Evolutionary conservation across 2,888 invertebrate species (phyloP), one percentile per base, ranked within the genome.

Genomic region (Epinotia nisella): DNA sequence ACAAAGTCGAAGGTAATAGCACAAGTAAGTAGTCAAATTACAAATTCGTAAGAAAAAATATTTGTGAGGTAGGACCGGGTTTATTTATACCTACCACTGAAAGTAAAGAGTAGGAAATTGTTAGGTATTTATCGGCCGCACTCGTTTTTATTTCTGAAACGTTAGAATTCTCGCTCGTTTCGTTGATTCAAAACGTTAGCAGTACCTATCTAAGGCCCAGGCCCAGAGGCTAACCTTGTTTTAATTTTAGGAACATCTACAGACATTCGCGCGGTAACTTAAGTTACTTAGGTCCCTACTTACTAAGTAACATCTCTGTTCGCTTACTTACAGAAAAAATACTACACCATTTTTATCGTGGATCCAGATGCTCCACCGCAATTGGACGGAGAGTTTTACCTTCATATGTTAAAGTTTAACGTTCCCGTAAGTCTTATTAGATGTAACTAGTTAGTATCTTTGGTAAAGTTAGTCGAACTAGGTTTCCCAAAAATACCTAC

Each of bases 361-460:
- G 94, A 94, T 76, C 92, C 94, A 7, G 94, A 94, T 76, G 94
- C 93, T 11, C 87, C 93, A 0, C 91, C 92, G 15, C 90, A 91
- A 78, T 74, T 85, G 4, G 90, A 91, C 3, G 93, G 93, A 35
- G 89, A 92, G 78, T 94, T 93, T 81, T 94, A 85, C 77, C 80
- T 94, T 71, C 94, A 94, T 76, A 90, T 94, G 91, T 78, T 94
- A 60, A 93, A 93, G 76, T 90, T 92, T 3, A 94, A 94, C 78
- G 87, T 94, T 75, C 91, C 92, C 41, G 94, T 94, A 82, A 90
- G 93, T 87, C 2, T 35, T 35, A 58, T 21, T 41, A 3, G 3
- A 56, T 24, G 15, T 29, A 19, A 9, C 53, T 10, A 3, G 3
- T 7, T 29, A 11, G 35, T 21, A 39, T 13, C 39, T 15, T 1